Evolutionary conservation across 2,113 vertebrate species (phyloP).

Genomic region (Paralichthys olivaceus): DNA sequence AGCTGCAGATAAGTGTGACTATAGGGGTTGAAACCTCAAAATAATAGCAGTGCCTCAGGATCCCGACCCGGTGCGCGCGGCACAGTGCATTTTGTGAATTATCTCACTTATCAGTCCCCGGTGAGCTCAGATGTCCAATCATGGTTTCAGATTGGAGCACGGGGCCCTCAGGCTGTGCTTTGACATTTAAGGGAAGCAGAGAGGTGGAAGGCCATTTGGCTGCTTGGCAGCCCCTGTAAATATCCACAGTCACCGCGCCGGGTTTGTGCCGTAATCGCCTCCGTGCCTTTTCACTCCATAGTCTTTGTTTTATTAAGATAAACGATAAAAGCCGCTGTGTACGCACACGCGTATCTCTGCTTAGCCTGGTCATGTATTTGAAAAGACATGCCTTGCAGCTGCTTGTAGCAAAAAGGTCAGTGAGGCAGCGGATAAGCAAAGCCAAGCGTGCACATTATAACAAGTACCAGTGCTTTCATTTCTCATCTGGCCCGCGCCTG

Average conservation of each 20-base stretch:
- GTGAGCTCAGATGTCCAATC: constrained; percentile 73
- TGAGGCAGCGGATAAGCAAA: constrained; percentile 65
- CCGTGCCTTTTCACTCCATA: constrained; percentile 50
- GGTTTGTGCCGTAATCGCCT: constrained; percentile 47
- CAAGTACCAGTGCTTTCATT: constrained; percentile 63
- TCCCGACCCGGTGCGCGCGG: constrained; percentile 47
- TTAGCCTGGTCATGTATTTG: constrained; percentile 59
- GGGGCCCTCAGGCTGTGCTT: constrained; percentile 68
- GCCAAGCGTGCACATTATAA: constrained; percentile 62
- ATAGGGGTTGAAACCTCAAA: constrained; percentile 60
- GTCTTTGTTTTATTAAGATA: constrained; percentile 80
- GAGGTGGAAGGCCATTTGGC: constrained; percentile 66
- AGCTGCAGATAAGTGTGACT: constrained; percentile 60
- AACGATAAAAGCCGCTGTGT: constrained; percentile 65
- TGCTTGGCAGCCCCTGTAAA: constrained; percentile 75
- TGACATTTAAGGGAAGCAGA: constrained; percentile 78
- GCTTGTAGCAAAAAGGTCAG: constrained; percentile 74
- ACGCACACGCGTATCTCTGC: constrained; percentile 62
- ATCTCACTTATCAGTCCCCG: constrained; percentile 69
- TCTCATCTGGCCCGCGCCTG: constrained; percentile 58
- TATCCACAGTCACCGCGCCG: constrained; percentile 46
- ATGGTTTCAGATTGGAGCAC: constrained; percentile 50
- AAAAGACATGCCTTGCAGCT: constrained; percentile 69
- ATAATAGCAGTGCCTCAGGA: constrained; percentile 68
- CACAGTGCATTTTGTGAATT: constrained; percentile 66